These are phyloP conservation scores for Hirtodrosophila trivittata DNA, from an alignment of 2,888 invertebrate species.

Conservation along the genomic window DNA sequence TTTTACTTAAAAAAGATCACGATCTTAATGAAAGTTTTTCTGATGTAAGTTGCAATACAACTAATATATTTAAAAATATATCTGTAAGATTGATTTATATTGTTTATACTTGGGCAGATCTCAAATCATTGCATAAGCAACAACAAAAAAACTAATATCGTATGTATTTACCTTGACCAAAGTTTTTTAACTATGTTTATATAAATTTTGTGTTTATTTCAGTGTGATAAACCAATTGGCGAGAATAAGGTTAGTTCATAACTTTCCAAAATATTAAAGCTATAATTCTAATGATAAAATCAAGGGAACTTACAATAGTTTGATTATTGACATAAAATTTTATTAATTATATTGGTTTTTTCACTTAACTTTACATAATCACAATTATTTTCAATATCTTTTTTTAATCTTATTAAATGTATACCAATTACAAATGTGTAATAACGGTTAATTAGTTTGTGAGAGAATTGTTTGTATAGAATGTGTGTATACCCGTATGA, in stretches of 20 bases:
- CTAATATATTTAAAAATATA: not conserved
- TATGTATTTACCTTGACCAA: slow-evolving; percentile 87
- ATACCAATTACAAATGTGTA: too few relatives aligned
- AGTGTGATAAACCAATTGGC: slow-evolving; percentile 97
- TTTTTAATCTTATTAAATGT: too few relatives aligned
- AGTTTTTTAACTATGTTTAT: not conserved
- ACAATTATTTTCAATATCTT: too few relatives aligned
- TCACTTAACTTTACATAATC: too few relatives aligned
- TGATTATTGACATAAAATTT: too few relatives aligned
- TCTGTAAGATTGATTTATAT: not conserved
- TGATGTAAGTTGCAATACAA: slow-evolving; percentile 88
- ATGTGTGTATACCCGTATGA: too few relatives aligned
- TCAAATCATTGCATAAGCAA: slow-evolving; percentile 96
- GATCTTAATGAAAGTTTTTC: slow-evolving; percentile 88
- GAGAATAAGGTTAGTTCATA: slow-evolving; percentile 96
- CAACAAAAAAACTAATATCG: slow-evolving; percentile 95
- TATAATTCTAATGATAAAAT: too few relatives aligned
- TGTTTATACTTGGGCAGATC: slow-evolving; percentile 87
- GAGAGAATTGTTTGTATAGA: too few relatives aligned
- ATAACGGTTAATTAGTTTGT: too few relatives aligned
- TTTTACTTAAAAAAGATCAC: slow-evolving; percentile 74
- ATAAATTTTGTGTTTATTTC: slow-evolving; percentile 85
- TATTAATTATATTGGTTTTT: too few relatives aligned
- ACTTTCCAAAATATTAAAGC: too few relatives aligned
- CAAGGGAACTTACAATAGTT: too few relatives aligned